Base-by-base conservation (phyloP, 2,888 invertebrate genomes). In the Temnothorax rugatulus region DNA sequence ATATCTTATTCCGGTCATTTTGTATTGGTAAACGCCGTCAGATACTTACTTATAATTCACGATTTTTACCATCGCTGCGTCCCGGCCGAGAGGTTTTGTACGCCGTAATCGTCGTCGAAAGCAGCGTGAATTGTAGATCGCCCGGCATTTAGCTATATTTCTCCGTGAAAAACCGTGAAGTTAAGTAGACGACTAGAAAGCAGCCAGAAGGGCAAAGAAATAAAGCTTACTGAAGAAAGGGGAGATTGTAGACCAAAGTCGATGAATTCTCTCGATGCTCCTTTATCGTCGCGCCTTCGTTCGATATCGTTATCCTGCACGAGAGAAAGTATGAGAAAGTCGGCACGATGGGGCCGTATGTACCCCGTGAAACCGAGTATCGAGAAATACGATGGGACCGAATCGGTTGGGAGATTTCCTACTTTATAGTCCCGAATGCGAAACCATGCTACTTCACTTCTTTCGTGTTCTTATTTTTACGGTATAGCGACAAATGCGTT, bases 241-340 rank as follows among this genome's bases (percentile, higher is more conserved):
- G 57, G 66, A 38, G 73, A 71, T 66, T 47, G 50, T 66, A 44
- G 50, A 76, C 7, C 25, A 25, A n/a, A 85, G 82, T 82, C 88
- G 84, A 85, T 73, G 84, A 85, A 88, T 88, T 83, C 84, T 85
- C 84, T 68, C 81, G 84, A 82, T 88, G 86, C 86, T 85, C 87
- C 82, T 90, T 88, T 91, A 88, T 86, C 88, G 89, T 75, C 44
- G 57, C 81, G 64, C 86, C 41, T 81, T 79, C 77, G 47, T 34
- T 84, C 63, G 71, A 38, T 63, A 63, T 77, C 73, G 21, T 44
- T 38, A 83, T 75, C 82, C 82, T 66, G 66, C 57, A 52, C 38
- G 54, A 68, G 77, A 44, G 79, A 88, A 85, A 83, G 85, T 81
- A 83, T 71, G 84, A 83, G 89, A 89, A 88, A 89, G 89, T 89